Conservation (phyloP, 2,888 invertebrate genomes). For the Polydrusus tereticollis region DNA sequence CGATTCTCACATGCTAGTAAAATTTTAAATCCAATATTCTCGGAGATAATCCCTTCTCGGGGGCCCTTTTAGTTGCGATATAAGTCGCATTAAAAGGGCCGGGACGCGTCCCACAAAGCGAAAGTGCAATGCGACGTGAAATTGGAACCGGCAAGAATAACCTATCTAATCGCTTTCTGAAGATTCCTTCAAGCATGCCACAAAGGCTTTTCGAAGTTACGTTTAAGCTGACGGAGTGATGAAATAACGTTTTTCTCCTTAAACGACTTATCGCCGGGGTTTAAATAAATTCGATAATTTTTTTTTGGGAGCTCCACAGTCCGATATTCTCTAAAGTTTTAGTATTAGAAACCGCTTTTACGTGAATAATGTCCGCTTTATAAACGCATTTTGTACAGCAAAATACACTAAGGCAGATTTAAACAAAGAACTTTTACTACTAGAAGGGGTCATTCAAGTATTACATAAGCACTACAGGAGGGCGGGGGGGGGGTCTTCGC, state of each 20-base stretch:
- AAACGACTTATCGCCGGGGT: conserved; percentile 43
- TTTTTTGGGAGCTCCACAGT: neutral
- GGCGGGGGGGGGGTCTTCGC: too few species aligned
- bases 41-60: conserved; percentile 41
- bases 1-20: conserved; percentile 29
- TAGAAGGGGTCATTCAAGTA: too few species aligned
- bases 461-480: too few species aligned
- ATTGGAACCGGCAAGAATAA: conserved; percentile 61
- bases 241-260: conserved; percentile 46
- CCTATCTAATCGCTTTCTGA: conserved; percentile 59
- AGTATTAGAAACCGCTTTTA: neutral
- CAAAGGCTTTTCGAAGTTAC: conserved; percentile 51
- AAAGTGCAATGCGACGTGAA: conserved; percentile 60
- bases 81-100: conserved; percentile 47
- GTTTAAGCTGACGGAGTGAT: conserved; percentile 45
- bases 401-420: too few species aligned
- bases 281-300: conserved; percentile 31
- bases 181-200: conserved; percentile 57
- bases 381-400: too few species aligned
- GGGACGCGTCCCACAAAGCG: conserved; percentile 45
- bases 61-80: conserved; percentile 38
- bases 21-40: conserved; percentile 49
- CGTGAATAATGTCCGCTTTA: neutral
- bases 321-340: neutral
- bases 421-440: too few species aligned